Evolutionary conservation across 92 coral and sea anemone genomes (phyloP).

Genomic region (Metridium senile): DNA sequence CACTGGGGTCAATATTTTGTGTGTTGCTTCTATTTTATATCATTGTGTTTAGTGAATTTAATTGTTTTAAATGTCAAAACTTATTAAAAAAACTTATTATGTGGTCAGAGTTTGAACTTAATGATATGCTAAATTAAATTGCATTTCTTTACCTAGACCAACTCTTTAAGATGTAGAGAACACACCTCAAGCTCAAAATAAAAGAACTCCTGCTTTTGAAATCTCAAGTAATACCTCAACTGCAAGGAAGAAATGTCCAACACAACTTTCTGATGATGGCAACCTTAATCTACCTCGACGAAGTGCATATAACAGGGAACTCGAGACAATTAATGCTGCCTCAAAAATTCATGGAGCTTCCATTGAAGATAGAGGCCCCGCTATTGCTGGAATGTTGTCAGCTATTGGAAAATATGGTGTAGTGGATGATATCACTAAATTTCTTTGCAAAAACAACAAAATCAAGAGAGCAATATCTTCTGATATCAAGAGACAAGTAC

Average conservation of each 20-base stretch:
- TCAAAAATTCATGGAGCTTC: conserved; percentile 59
- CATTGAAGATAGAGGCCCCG: conserved; percentile 49
- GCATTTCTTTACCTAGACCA: too few species aligned
- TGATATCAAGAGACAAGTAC: conserved; percentile 31
- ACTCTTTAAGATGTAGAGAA: too few species aligned
- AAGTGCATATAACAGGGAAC: conserved; percentile 51
- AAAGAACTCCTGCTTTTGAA: background rate
- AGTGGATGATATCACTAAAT: background rate
- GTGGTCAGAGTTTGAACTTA: too few species aligned
- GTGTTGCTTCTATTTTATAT: too few species aligned
- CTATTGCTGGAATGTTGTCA: conserved; percentile 65
- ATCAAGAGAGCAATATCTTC: conserved; percentile 14
- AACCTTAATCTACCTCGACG: conserved; percentile 36
- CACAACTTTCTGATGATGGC: conserved; percentile 48
- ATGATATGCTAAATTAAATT: too few species aligned
- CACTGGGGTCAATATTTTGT: too few species aligned
- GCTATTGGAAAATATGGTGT: too few species aligned
- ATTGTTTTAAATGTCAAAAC: too few species aligned
- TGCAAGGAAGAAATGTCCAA: conserved; percentile 22
- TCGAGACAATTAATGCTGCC: conserved; percentile 51
- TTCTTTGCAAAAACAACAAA: background rate
- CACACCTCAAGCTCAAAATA: background rate
- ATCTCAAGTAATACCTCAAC: background rate
- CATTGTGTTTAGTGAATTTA: too few species aligned
- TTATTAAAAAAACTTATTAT: background rate